phyloP scores from a whole-genome alignment of 1,140 invertebrate genomes.

The Hypothenemus hampei region DNA sequence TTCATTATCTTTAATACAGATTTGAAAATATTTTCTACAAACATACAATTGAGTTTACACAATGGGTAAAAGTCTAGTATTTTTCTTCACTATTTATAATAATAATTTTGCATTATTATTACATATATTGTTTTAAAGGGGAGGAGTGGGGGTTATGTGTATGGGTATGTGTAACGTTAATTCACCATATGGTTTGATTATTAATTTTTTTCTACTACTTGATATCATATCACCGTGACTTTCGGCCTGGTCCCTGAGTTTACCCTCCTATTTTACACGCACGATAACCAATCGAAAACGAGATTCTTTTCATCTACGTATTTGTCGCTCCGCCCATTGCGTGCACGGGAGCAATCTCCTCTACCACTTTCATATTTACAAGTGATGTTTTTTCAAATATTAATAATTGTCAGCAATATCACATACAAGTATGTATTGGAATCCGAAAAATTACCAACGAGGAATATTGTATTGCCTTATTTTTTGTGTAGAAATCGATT shows the following conservation, averaged over 20 bases:
- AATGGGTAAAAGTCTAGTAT: slow-evolving; percentile 23
- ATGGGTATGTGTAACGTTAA: too few relatives aligned
- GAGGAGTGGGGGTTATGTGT: slow-evolving; percentile 25
- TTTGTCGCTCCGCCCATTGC: neutral
- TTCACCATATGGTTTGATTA: slow-evolving; percentile 40
- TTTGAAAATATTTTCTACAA: slow-evolving; percentile 40
- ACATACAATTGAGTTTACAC: slow-evolving; percentile 41
- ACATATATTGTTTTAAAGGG: too few relatives aligned
- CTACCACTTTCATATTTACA: too few relatives aligned
- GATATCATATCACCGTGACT: slow-evolving; percentile 48
- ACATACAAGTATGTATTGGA: slow-evolving; percentile 38
- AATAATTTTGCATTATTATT: too few relatives aligned
- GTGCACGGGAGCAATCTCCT: neutral
- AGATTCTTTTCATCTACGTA: slow-evolving; percentile 1
- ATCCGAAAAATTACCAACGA: slow-evolving; percentile 34
- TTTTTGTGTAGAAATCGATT: too few relatives aligned
- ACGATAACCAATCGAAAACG: slow-evolving; percentile 7
- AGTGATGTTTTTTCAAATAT: slow-evolving; percentile 30
- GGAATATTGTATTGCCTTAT: slow-evolving; percentile 36
- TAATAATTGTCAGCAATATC: slow-evolving; percentile 39
- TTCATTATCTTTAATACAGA: slow-evolving; percentile 30
- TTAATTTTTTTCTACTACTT: slow-evolving; percentile 43
- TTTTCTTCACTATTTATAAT: too few relatives aligned
- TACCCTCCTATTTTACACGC: slow-evolving; percentile 42
- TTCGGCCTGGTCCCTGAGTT: slow-evolving; percentile 47